These are phyloP conservation scores for Drosophila gaucha DNA, from an alignment of 2,888 invertebrate genomes.

Conservation along the genomic window DNA sequence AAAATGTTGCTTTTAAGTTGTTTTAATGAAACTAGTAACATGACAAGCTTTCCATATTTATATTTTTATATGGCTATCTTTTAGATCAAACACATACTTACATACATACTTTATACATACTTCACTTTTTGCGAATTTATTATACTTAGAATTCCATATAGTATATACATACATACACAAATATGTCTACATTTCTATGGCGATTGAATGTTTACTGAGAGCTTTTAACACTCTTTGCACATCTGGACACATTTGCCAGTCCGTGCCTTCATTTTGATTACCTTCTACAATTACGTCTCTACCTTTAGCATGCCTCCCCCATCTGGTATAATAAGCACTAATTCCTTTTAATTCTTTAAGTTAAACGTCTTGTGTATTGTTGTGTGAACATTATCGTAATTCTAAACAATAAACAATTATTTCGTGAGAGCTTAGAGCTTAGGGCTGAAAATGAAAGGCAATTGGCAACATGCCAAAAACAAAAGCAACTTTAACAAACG, in stretches of 20 bases:
- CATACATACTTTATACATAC: too few relatives aligned
- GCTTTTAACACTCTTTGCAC: too few relatives aligned
- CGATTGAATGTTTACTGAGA: too few relatives aligned
- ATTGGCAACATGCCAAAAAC: slow-evolving; percentile 69
- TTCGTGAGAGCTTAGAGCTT: slow-evolving; percentile 15
- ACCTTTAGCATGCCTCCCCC: too few relatives aligned
- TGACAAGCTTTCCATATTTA: too few relatives aligned
- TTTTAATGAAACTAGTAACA: not conserved
- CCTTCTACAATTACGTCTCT: not conserved
- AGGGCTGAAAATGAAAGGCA: slow-evolving; percentile 57
- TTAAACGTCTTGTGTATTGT: not conserved
- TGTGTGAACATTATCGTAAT: slow-evolving; percentile 11
- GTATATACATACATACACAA: too few relatives aligned
- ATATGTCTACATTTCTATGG: too few relatives aligned
- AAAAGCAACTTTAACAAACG: slow-evolving; percentile 52
- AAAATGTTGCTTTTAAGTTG: not conserved
- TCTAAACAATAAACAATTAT: slow-evolving; percentile 32
- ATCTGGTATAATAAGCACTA: not conserved
- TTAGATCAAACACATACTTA: not conserved
- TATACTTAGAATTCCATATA: too few relatives aligned
- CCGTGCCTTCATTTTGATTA: too few relatives aligned
- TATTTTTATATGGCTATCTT: not conserved
- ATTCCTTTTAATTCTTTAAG: not conserved
- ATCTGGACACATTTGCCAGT: too few relatives aligned
- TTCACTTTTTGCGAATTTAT: not conserved